Percentiles rank a stretch among this genome's conserved stretches.
phyloP scores from a whole-genome alignment of 1,140 invertebrate genomes.

The Tenebrio molitor region DNA sequence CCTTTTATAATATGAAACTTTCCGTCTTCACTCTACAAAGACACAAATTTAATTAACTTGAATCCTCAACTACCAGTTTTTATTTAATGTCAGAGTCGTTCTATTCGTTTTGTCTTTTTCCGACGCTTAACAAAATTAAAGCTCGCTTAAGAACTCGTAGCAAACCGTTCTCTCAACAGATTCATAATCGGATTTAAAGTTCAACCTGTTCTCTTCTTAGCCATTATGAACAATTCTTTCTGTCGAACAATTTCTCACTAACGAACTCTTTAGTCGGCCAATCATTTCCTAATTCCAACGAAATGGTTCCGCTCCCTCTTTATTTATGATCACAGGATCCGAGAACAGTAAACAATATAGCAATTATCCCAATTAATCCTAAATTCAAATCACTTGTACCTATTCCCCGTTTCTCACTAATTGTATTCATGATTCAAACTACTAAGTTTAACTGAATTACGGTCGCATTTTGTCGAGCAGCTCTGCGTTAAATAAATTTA shows the following conservation, averaged over 20 bases:
- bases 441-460: not conserved
- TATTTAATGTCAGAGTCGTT: too few species aligned
- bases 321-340: too few species aligned
- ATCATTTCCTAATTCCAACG: not conserved
- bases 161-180: not conserved
- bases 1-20: too few species aligned
- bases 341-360: not conserved
- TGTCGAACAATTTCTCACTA: not conserved
- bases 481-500: not conserved
- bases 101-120: too few species aligned
- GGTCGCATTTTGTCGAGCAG: not conserved
- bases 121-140: too few species aligned
- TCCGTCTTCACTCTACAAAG: too few species aligned
- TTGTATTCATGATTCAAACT: not conserved
- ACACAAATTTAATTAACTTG: too few species aligned
- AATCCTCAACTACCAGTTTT: too few species aligned
- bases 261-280: not conserved
- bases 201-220: not conserved
- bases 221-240: not conserved
- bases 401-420: not conserved
- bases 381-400: not conserved
- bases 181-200: not conserved
- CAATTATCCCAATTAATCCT: conserved; percentile 1
- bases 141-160: too few species aligned
- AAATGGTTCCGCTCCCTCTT: too few species aligned